phyloP scores from a whole-genome alignment of 1,140 invertebrate species.

The Holotrichia oblita region DNA sequence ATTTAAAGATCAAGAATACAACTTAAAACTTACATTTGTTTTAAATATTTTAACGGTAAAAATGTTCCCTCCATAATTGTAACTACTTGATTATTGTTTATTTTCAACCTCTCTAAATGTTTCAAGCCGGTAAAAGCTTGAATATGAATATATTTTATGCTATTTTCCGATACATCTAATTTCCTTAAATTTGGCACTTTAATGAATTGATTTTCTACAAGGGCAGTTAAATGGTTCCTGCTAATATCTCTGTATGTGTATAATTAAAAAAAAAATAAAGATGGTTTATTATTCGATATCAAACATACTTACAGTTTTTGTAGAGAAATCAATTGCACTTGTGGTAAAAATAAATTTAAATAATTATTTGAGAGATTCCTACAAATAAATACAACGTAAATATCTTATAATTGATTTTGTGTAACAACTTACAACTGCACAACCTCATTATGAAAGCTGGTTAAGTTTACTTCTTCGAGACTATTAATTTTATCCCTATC shows the following conservation, averaged over 20 bases:
- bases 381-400: constrained; percentile 46
- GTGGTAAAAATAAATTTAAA: constrained; percentile 55
- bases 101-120: constrained; percentile 72
- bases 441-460: constrained; percentile 60
- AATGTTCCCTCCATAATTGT: constrained; percentile 73
- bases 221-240: constrained; percentile 77
- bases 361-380: constrained; percentile 59
- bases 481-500: constrained; percentile 57
- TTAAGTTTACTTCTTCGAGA: constrained; percentile 62
- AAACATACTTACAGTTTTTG: constrained; percentile 60
- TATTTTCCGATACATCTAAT: constrained; percentile 74
- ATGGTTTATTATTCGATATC: background rate
- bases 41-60: constrained; percentile 70
- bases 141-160: constrained; percentile 70
- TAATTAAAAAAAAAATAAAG: too few relatives aligned
- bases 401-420: constrained; percentile 42
- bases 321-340: constrained; percentile 57
- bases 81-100: constrained; percentile 75
- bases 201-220: constrained; percentile 78
- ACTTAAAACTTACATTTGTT: constrained; percentile 71
- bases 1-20: background rate
- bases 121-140: constrained; percentile 70
- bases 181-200: constrained; percentile 73
- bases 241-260: constrained; percentile 71
- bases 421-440: constrained; percentile 60